phyloP scores from a whole-genome alignment of 2,113 vertebrate species.

The Pseudonaja textilis region DNA sequence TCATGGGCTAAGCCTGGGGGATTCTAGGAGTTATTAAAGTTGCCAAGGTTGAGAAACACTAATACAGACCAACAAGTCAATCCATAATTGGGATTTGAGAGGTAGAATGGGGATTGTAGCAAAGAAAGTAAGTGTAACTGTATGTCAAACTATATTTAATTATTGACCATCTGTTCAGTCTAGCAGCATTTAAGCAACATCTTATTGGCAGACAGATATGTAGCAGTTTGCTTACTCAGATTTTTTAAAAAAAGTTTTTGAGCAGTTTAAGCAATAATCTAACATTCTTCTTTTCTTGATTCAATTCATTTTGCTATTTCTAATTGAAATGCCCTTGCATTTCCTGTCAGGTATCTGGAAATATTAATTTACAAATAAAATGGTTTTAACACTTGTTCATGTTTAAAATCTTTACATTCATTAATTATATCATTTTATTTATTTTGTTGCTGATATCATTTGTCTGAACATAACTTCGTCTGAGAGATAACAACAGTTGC shows the following conservation, averaged over 20 bases:
- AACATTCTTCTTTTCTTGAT: background rate
- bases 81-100: background rate
- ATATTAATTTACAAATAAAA: background rate
- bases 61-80: background rate
- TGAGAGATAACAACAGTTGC: background rate
- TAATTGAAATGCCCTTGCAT: background rate
- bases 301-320: background rate
- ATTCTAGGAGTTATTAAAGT: background rate
- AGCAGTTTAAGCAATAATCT: background rate
- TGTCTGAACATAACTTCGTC: background rate
- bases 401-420: background rate
- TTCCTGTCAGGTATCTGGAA: too few species aligned
- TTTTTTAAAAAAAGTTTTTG: background rate
- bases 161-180: background rate
- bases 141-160: background rate
- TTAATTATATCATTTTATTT: background rate
- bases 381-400: background rate
- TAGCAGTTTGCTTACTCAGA: background rate
- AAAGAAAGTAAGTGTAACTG: background rate
- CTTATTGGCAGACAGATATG: background rate
- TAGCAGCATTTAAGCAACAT: background rate
- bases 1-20: background rate
- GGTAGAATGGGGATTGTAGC: background rate
- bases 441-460: background rate
- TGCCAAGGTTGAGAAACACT: background rate